phyloP scores from a whole-genome alignment of 2,113 vertebrate genomes.

The Suncus etruscus region DNA sequence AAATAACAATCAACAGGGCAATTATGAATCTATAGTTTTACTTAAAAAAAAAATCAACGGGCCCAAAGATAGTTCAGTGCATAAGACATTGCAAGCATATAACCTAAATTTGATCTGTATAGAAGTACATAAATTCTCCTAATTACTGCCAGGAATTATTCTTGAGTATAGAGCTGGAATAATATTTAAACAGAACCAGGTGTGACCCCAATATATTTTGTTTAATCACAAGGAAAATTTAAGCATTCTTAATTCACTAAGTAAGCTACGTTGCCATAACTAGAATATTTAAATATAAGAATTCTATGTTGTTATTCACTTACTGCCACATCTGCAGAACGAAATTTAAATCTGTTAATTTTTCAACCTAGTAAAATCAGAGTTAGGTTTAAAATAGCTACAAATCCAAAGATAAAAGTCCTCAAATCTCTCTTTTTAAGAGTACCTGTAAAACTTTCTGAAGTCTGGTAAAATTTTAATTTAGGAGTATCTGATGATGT shows the following conservation, averaged over 20 bases:
- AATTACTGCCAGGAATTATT: too few relatives aligned
- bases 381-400: not conserved
- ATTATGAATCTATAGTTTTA: not conserved
- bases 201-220: too few relatives aligned
- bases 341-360: not conserved
- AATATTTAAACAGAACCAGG: too few relatives aligned
- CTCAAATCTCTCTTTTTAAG: not conserved
- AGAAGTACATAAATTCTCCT: too few relatives aligned
- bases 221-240: too few relatives aligned
- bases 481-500: not conserved
- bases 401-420: not conserved
- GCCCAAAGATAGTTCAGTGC: not conserved
- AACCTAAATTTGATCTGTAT: too few relatives aligned
- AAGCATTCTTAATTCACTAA: not conserved
- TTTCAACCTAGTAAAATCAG: not conserved
- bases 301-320: not conserved
- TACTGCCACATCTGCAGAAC: not conserved
- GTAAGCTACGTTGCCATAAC: not conserved
- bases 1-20: conserved; percentile 4
- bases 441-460: not conserved
- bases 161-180: too few relatives aligned
- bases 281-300: not conserved
- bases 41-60: not conserved
- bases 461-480: not conserved
- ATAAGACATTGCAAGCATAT: too few relatives aligned